A percentile compares a stretch with the other conserved stretches of the same genome.
phyloP scores from a whole-genome alignment of 2,113 vertebrate species.

The Bubo scandiacus region DNA sequence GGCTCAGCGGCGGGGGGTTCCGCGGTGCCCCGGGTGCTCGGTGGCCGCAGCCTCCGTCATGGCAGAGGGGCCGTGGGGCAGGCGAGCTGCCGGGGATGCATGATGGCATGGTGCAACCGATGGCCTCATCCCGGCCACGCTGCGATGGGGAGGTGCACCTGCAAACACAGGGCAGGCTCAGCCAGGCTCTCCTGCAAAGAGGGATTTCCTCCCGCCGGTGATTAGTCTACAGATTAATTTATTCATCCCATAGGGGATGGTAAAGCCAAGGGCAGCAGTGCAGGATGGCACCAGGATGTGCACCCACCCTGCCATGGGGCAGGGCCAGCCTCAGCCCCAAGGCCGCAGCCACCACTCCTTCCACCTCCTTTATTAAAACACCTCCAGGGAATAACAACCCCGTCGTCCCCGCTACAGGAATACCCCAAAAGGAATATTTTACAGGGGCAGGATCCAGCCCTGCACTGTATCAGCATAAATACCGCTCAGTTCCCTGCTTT shows the following conservation, averaged over 20 bases:
- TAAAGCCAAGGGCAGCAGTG: not conserved
- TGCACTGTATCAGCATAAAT: fast-evolving
- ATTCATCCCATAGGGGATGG: not conserved
- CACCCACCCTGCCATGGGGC: not conserved
- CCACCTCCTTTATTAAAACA: not conserved
- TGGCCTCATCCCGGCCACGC: slow-evolving; percentile 58
- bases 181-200: fast-evolving
- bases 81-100: slow-evolving; percentile 80
- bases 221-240: not conserved
- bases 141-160: slow-evolving; percentile 49
- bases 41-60: slow-evolving; percentile 60
- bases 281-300: not conserved
- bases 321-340: not conserved
- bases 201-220: fast-evolving
- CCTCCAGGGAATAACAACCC: not conserved
- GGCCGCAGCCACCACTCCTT: not conserved
- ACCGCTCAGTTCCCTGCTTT: not conserved
- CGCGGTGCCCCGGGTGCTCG: slow-evolving; percentile 44
- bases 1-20: slow-evolving; percentile 67
- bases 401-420: not conserved
- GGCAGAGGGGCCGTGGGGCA: slow-evolving; percentile 55
- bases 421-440: not conserved
- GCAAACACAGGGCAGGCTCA: not conserved
- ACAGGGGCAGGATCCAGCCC: not conserved
- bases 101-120: slow-evolving; percentile 80